A percentile compares a stretch with the other conserved stretches of the same genome.
These are phyloP conservation scores for Drosophila paulistorum DNA, from an alignment of 1,140 invertebrate genomes.

Conservation along the genomic window DNA sequence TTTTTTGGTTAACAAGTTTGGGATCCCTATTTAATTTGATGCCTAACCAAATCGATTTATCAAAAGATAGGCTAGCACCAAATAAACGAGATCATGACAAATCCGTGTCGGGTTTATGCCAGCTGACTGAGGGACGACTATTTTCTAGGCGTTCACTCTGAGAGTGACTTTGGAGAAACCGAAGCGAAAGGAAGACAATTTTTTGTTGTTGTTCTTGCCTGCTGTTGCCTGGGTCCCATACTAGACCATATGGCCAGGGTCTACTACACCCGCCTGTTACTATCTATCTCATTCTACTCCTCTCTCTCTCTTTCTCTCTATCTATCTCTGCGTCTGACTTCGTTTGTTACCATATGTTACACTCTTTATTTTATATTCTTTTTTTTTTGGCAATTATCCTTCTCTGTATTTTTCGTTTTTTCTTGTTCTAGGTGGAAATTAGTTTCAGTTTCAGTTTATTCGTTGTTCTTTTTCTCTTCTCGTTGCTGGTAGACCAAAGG, in stretches of 20 bases:
- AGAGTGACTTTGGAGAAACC: constrained; percentile 14
- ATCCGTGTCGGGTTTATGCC: constrained; percentile 14
- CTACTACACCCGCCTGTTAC: constrained; percentile 11
- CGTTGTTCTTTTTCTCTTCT: not conserved
- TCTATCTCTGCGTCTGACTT: not conserved
- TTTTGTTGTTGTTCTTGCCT: not conserved
- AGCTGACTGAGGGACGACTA: not conserved
- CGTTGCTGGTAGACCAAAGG: constrained; percentile 12
- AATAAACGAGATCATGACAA: constrained; percentile 19
- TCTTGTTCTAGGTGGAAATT: constrained; percentile 10
- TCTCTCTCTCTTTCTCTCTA: not conserved
- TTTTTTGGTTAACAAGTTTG: constrained; percentile 10
- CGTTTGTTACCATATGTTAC: constrained; percentile 20
- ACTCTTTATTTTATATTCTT: constrained; percentile 14
- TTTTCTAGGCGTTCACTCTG: not conserved
- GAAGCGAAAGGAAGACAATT: constrained; percentile 1
- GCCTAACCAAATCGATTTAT: constrained; percentile 15
- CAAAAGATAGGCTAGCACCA: constrained; percentile 10
- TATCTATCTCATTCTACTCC: too few relatives aligned
- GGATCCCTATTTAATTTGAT: constrained; percentile 11
- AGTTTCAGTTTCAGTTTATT: constrained; percentile 20
- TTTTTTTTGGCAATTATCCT: constrained; percentile 25
- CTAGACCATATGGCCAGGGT: constrained; percentile 6
- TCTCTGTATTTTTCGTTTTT: constrained; percentile 13
- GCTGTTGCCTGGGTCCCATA: constrained; percentile 6